Conservation (phyloP, 2,797 vertebrate species). For the Takifugu rubripes region DNA sequence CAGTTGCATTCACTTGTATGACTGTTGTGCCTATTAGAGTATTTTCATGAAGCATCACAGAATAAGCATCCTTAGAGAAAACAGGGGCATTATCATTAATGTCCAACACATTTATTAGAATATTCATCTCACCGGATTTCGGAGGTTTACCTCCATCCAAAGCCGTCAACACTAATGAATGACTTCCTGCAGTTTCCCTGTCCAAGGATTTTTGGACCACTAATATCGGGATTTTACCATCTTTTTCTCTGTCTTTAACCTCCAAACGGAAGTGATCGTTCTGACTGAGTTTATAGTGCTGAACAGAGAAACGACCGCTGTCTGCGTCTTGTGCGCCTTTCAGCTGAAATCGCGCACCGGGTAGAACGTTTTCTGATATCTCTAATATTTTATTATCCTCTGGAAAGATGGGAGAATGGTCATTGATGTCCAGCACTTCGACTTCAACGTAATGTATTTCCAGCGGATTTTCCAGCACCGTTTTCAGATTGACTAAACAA, state of each 20-base stretch:
- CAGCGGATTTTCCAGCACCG: slow-evolving; percentile 52
- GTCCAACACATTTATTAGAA: not conserved
- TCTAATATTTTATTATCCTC: slow-evolving; percentile 38
- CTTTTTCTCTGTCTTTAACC: not conserved
- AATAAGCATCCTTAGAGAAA: not conserved
- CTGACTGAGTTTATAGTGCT: slow-evolving; percentile 23
- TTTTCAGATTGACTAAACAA: slow-evolving; percentile 68
- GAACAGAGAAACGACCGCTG: slow-evolving; percentile 43
- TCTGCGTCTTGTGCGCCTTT: slow-evolving; percentile 49
- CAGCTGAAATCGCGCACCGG: slow-evolving; percentile 49
- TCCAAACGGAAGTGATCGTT: slow-evolving; percentile 2
- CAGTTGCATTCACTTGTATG: slow-evolving; percentile 1
- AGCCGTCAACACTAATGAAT: not conserved
- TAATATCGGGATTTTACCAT: not conserved
- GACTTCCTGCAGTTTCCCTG: not conserved
- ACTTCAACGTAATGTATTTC: slow-evolving; percentile 49
- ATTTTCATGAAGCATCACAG: not conserved
- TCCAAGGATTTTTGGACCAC: not conserved
- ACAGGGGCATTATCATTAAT: not conserved
- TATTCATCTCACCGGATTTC: not conserved
- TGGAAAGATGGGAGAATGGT: slow-evolving; percentile 45
- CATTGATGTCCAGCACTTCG: slow-evolving; percentile 61
- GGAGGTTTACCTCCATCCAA: slow-evolving; percentile 6
- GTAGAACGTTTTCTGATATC: slow-evolving; percentile 54
- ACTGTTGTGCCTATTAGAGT: not conserved